These are phyloP conservation scores for Melitaea cinxia DNA, from an alignment of 1,140 invertebrate species.

Conservation along the genomic window DNA sequence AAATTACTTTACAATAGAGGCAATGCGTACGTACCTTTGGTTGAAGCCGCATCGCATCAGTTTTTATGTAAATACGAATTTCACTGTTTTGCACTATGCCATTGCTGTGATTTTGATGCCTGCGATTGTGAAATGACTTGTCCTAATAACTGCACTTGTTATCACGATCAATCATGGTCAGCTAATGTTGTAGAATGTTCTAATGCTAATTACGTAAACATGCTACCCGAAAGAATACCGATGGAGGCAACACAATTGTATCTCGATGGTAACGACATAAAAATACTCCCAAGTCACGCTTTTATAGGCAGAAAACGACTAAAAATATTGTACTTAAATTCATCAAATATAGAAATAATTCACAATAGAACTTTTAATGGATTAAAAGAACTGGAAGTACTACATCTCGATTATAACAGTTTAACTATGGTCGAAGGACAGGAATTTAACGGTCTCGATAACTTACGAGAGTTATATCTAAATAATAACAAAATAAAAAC, in stretches of 20 bases:
- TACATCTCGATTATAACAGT: slow-evolving; percentile 92
- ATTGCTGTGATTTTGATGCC: slow-evolving; percentile 96
- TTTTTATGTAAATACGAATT: slow-evolving; percentile 95
- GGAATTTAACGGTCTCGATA: slow-evolving; percentile 90
- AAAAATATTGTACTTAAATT: slow-evolving; percentile 91
- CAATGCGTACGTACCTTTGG: slow-evolving; percentile 89
- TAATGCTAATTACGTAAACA: slow-evolving; percentile 86
- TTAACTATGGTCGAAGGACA: slow-evolving; percentile 89
- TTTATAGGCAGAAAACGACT: slow-evolving; percentile 95
- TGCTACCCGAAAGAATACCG: slow-evolving; percentile 91
- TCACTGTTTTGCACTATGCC: slow-evolving; percentile 94
- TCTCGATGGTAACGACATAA: slow-evolving; percentile 93
- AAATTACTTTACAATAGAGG: slow-evolving; percentile 93
- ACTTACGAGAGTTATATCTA: slow-evolving; percentile 91
- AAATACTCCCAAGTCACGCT: slow-evolving; percentile 89
- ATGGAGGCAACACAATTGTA: slow-evolving; percentile 96
- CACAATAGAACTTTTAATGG: slow-evolving; percentile 96
- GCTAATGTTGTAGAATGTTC: slow-evolving; percentile 96
- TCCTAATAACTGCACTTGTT: slow-evolving; percentile 94
- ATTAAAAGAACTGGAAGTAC: slow-evolving; percentile 88
- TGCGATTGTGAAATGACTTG: slow-evolving; percentile 98
- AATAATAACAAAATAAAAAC: slow-evolving; percentile 90
- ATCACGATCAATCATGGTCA: slow-evolving; percentile 95
- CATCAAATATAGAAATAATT: slow-evolving; percentile 91
- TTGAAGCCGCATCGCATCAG: slow-evolving; percentile 92